Evolutionary conservation across 1,140 invertebrate genomes (phyloP).

Genomic region (Bombus ignitus): DNA sequence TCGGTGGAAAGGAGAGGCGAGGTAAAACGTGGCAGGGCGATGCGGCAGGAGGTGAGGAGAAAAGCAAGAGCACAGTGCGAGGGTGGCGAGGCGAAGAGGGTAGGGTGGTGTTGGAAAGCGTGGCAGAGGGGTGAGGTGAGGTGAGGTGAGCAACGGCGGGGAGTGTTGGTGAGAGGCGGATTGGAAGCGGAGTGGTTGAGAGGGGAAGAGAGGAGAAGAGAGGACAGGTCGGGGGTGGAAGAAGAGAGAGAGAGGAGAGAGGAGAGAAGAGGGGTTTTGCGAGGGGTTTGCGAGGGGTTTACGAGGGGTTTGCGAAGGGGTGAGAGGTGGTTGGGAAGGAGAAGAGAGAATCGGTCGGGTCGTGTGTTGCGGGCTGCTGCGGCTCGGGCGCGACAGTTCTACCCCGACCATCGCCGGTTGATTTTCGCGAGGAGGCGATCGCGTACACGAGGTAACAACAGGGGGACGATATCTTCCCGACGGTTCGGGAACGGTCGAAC

Average conservation of each 20-base stretch:
- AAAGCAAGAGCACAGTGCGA: constrained; percentile 52
- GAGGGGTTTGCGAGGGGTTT: constrained; percentile 8
- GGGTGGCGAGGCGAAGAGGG: constrained; percentile 9
- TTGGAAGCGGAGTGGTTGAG: background rate
- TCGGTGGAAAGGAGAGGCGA: constrained; percentile 33
- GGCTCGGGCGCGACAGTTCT: constrained; percentile 83
- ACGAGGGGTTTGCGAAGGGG: constrained; percentile 11
- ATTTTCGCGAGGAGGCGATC: constrained; percentile 67
- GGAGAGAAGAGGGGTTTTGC: background rate
- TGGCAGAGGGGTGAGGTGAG: constrained; percentile 44
- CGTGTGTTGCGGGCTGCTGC: constrained; percentile 82
- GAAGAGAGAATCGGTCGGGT: constrained; percentile 67
- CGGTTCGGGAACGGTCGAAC: background rate
- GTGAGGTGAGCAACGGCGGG: constrained; percentile 22
- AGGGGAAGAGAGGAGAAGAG: background rate
- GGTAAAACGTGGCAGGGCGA: constrained; percentile 27
- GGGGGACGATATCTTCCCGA: background rate
- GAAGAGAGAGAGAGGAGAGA: background rate
- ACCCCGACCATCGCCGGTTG: constrained; percentile 77
- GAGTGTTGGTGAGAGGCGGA: background rate
- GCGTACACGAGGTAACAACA: background rate
- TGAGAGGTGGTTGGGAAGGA: constrained; percentile 47
- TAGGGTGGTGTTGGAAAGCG: constrained; percentile 37
- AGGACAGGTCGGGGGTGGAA: background rate
- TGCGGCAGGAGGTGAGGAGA: constrained; percentile 35